phyloP scores from a whole-genome alignment of 2,113 vertebrate species.

The Ibidorhyncha struthersii region DNA sequence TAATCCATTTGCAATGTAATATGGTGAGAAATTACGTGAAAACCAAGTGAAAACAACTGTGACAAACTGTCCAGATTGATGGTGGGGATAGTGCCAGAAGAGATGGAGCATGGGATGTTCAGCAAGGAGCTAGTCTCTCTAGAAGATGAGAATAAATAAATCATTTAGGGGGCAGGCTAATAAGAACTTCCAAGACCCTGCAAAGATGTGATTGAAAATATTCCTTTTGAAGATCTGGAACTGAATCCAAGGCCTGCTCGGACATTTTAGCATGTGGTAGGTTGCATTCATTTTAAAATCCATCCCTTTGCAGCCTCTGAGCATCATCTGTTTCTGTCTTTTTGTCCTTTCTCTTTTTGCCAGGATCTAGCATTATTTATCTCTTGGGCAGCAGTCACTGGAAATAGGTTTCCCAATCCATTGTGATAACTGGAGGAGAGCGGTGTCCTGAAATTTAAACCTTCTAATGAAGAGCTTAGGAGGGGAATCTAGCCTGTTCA shows the following conservation, averaged over 20 bases:
- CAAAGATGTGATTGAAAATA: neutral
- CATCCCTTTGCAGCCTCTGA: neutral
- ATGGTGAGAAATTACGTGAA: neutral
- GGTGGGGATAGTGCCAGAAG: neutral
- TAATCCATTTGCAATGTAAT: neutral
- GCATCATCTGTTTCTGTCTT: neutral
- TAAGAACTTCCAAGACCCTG: neutral
- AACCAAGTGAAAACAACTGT: neutral
- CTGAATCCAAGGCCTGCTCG: neutral
- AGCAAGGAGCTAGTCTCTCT: neutral
- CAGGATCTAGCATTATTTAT: neutral
- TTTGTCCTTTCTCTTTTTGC: neutral
- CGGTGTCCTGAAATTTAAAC: slow-evolving; percentile 2
- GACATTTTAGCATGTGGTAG: neutral
- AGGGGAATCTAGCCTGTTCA: neutral
- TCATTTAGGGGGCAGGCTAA: neutral
- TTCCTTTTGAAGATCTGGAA: neutral
- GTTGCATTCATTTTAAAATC: neutral
- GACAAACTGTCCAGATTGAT: neutral
- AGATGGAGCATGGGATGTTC: neutral
- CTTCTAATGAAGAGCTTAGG: slow-evolving; percentile 25
- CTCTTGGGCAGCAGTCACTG: neutral
- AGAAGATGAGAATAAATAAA: neutral
- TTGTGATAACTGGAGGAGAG: neutral
- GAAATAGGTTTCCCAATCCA: neutral